Evolutionary conservation across 2,797 vertebrate genomes (phyloP).

Genomic region (Danionella dracula): DNA sequence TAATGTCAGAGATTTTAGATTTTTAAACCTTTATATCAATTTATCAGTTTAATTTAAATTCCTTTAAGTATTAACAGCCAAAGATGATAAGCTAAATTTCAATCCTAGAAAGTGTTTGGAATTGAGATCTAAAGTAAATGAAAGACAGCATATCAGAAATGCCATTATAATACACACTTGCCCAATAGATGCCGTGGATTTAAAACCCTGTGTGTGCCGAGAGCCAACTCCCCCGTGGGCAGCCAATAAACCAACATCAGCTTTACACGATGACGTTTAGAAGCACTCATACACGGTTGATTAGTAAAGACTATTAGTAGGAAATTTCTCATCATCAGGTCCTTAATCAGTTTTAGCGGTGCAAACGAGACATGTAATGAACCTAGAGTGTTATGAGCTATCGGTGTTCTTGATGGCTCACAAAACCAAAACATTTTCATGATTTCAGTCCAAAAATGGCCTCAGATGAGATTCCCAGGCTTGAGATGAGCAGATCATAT

Average conservation of each 20-base stretch:
- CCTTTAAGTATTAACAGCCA: neutral
- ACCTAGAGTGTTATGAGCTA: neutral
- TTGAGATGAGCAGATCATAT: neutral
- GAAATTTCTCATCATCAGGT: neutral
- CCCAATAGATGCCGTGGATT: slow-evolving; percentile 35
- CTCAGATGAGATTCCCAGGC: no score
- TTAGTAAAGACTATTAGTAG: neutral
- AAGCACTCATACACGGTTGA: slow-evolving; percentile 35
- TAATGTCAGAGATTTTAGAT: no score
- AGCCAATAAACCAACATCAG: slow-evolving; percentile 1
- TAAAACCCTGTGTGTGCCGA: slow-evolving; percentile 32
- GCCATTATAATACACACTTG: neutral
- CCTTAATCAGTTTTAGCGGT: neutral
- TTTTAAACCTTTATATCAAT: neutral
- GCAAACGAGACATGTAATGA: neutral
- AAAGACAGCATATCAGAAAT: no score
- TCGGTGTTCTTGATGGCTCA: slow-evolving; percentile 38
- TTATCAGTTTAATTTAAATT: neutral
- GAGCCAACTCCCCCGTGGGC: slow-evolving; percentile 48
- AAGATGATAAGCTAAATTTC: neutral
- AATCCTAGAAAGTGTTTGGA: neutral
- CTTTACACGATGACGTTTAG: slow-evolving; percentile 24
- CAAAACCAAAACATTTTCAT: slow-evolving; percentile 11
- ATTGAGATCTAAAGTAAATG: no score
- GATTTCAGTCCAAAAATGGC: neutral